phyloP scores from a whole-genome alignment of 1,140 invertebrate species.

The Hyles vespertilio region DNA sequence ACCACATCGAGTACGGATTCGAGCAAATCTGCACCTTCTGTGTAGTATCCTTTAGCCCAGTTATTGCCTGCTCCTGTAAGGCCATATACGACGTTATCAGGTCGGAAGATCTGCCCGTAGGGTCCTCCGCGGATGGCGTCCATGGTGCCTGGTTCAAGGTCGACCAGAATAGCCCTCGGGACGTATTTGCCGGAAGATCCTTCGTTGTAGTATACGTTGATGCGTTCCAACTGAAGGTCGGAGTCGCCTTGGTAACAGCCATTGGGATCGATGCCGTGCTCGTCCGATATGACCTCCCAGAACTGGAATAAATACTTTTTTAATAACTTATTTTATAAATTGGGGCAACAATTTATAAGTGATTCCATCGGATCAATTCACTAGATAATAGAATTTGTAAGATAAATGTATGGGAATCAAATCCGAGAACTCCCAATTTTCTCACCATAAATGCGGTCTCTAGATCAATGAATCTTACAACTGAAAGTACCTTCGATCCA shows the following conservation, averaged over 20 bases:
- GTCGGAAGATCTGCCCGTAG: conserved; percentile 90
- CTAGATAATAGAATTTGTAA: neutral
- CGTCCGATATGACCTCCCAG: conserved; percentile 84
- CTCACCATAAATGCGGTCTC: too few species aligned
- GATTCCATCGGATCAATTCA: neutral
- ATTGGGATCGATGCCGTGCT: conserved; percentile 91
- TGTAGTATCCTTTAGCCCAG: conserved; percentile 95
- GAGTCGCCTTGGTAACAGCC: conserved; percentile 90
- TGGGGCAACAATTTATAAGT: too few species aligned
- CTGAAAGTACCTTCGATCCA: conserved; percentile 78
- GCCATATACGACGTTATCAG: conserved; percentile 88
- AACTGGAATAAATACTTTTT: conserved; percentile 35
- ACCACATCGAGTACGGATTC: conserved; percentile 92
- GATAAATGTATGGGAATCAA: too few species aligned
- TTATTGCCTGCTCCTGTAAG: conserved; percentile 85
- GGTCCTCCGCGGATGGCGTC: conserved; percentile 85
- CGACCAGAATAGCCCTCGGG: conserved; percentile 90
- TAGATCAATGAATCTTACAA: too few species aligned
- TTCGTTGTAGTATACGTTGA: conserved; percentile 93
- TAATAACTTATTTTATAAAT: neutral
- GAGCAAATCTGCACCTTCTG: conserved; percentile 94
- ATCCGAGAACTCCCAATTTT: too few species aligned
- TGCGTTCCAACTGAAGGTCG: conserved; percentile 89
- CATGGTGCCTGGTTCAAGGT: conserved; percentile 91
- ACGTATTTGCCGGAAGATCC: conserved; percentile 90